Conservation (phyloP, 2,797 vertebrate species). For the Momotus momota region DNA sequence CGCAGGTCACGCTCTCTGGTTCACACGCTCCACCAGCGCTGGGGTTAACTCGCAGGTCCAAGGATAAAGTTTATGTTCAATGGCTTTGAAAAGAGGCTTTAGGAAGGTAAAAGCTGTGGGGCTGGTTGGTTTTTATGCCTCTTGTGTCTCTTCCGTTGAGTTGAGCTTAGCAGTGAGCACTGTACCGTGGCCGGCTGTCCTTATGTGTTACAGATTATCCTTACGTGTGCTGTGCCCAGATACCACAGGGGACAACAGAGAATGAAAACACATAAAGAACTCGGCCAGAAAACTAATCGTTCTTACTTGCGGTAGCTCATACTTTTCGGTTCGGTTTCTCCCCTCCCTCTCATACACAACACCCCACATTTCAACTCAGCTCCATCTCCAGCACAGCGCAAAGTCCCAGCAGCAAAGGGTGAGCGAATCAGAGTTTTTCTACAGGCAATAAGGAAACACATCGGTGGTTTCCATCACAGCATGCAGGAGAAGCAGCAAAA, state of each 20-base stretch:
- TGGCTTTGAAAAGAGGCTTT: neutral
- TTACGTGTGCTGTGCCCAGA: neutral
- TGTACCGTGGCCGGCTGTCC: neutral
- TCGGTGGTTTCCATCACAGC: neutral
- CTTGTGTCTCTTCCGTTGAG: fast-evolving
- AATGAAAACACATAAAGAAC: neutral
- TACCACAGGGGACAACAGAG: neutral
- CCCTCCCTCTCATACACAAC: neutral
- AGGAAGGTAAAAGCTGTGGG: neutral
- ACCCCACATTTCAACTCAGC: fast-evolving
- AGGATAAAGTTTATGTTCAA: neutral
- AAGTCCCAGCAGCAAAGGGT: neutral
- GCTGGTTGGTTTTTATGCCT: neutral
- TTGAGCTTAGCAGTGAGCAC: neutral
- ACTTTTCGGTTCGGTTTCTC: neutral
- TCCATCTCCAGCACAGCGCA: neutral
- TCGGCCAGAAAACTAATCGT: neutral
- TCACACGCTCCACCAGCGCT: neutral
- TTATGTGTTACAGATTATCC: fast-evolving
- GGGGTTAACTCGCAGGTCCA: neutral
- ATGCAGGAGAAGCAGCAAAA: neutral
- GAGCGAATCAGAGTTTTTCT: neutral
- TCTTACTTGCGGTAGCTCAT: neutral
- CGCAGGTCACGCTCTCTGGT: no score
- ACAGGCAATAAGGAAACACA: neutral